Conservation (phyloP, 2,113 vertebrate species). For the Muntiacus muntjak region DNA sequence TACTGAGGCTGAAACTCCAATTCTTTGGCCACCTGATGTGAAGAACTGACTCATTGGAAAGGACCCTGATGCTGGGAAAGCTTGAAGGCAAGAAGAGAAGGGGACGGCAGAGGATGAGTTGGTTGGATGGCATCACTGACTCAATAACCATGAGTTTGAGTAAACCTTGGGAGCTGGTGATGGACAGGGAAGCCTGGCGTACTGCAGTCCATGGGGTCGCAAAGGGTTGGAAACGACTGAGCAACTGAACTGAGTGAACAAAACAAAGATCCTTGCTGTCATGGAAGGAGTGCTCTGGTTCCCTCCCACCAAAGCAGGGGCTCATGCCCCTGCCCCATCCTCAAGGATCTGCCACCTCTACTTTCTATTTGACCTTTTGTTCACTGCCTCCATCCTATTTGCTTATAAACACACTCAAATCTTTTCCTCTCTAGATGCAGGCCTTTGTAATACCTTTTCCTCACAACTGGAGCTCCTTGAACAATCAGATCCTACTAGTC, state of each 20-base stretch:
- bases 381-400: neutral
- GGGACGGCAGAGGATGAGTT: neutral
- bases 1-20: neutral
- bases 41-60: neutral
- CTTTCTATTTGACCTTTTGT: neutral
- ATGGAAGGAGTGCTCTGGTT: neutral
- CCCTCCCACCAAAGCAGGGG: neutral
- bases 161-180: neutral
- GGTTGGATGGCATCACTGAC: neutral
- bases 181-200: neutral
- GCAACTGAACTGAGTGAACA: neutral
- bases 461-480: neutral
- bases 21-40: neutral
- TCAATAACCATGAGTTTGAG: neutral
- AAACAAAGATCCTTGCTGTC: neutral
- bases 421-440: neutral
- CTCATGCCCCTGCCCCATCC: neutral
- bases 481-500: neutral
- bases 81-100: neutral
- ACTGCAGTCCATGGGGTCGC: neutral
- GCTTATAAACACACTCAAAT: neutral
- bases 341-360: neutral
- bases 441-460: neutral
- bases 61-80: neutral
- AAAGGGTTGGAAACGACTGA: neutral